A percentile compares a stretch with the other conserved stretches of the same genome.
phyloP scores from a whole-genome alignment of 1,140 invertebrate genomes.

The Odontomachus brunneus region DNA sequence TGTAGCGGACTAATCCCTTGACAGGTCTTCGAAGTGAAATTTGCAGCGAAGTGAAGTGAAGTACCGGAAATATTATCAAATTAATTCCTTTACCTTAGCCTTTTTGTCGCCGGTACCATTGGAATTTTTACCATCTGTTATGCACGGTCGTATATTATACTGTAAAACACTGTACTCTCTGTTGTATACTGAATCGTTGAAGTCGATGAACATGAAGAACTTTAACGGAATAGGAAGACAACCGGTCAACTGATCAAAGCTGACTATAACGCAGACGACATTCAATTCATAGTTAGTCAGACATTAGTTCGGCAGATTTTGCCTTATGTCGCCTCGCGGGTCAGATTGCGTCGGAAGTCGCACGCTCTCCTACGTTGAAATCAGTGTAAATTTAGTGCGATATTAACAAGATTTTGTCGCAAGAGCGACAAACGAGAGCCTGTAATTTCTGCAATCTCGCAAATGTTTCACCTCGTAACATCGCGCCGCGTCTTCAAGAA shows the following conservation, averaged over 20 bases:
- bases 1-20: neutral
- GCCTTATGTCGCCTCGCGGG: too few species aligned
- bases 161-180: neutral
- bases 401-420: neutral
- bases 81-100: too few species aligned
- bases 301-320: too few species aligned
- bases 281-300: neutral
- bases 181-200: neutral
- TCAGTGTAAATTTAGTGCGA: too few species aligned
- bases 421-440: neutral
- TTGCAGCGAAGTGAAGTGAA: neutral
- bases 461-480: neutral
- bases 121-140: neutral
- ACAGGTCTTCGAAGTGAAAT: neutral
- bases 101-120: too few species aligned
- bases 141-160: neutral
- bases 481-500: slow-evolving; percentile 24
- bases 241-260: too few species aligned
- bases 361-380: neutral
- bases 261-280: neutral
- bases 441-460: neutral
- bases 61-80: too few species aligned
- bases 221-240: too few species aligned
- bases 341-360: neutral
- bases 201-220: too few species aligned